Base-by-base conservation (phyloP, 2,888 invertebrate species). In the Imbricaverruca yamaguchii region DNA sequence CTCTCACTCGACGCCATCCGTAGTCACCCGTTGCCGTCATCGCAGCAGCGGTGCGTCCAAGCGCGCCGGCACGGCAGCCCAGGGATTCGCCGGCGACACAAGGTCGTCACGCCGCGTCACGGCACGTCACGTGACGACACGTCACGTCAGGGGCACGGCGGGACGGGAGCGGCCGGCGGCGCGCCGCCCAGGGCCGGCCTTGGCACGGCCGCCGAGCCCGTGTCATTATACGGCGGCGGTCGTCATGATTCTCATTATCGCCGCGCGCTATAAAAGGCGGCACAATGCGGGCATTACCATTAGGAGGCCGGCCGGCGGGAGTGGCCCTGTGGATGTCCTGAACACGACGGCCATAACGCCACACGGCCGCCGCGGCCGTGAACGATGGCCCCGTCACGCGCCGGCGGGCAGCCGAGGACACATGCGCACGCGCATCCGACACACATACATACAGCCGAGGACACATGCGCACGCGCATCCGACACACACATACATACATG, bases 201-300 rank as follows among this genome's bases (percentile, higher is more conserved):
- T 69, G 69, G 69, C 15, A 69, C 69, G 15, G 39, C 39, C 25
- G 15, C 61, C 61, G 12, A 39, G 69, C 69, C 69, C 25, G 69
- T 69, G 69, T 69, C 69, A 69, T 69, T 69, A 69, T 69, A 69
- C 69, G 25, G 69, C 13, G 39, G 15, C 25, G 25, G 4, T 13
- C 39, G 69, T 69, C 69, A 69, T 69, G 69, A 39, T 39, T 39
- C 39, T 69, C 25, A 69, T 69, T 69, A 69, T 69, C 69, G 12
- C 39, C 23, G 69, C 23, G 15, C 23, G 69, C 69, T 61, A 61
- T 69, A 69, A 69, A 23, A 69, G 69, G 23, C 23, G 65, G 65
- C 23, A 67, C 65, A 67, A 67, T 67, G 65, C 65, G 65, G 65
- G 23, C 63, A n/a, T n/a, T 39, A 69, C 23, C 9, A 23, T 23